Evolutionary conservation across 2,888 invertebrate species (phyloP).

Genomic region (Pristionchus entomophagus): DNA sequence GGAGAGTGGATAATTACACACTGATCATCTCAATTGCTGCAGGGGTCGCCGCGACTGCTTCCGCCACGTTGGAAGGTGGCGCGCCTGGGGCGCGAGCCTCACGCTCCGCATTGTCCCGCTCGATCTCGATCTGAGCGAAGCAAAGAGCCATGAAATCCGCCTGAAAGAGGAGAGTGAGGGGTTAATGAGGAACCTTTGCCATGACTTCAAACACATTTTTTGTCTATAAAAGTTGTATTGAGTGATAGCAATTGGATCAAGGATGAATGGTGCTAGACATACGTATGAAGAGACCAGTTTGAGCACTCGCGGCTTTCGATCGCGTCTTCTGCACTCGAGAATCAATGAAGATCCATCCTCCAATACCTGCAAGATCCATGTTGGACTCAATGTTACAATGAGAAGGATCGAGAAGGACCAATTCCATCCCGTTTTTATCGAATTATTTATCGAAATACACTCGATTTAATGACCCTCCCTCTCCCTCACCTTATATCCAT

Average conservation of each 20-base stretch:
- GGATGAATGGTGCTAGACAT: slow-evolving; percentile 77
- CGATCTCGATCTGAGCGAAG: slow-evolving; percentile 81
- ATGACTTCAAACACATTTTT: background rate
- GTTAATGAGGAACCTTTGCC: background rate
- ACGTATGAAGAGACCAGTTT: slow-evolving; percentile 92
- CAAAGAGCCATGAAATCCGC: slow-evolving; percentile 92
- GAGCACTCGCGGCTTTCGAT: slow-evolving; percentile 87
- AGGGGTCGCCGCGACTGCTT: background rate
- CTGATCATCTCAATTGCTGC: background rate
- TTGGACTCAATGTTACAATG: background rate
- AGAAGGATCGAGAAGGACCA: background rate
- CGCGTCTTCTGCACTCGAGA: slow-evolving; percentile 88
- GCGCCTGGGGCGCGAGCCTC: background rate
- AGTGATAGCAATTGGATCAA: background rate
- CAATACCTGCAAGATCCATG: slow-evolving; percentile 86
- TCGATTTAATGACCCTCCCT: background rate
- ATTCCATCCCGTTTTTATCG: too few species aligned
- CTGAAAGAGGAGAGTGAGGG: slow-evolving; percentile 80
- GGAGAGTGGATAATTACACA: slow-evolving; percentile 2
- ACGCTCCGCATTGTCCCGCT: slow-evolving; percentile 51
- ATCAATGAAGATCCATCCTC: slow-evolving; percentile 93
- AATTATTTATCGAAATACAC: too few species aligned
- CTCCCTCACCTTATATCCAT: slow-evolving; percentile 37
- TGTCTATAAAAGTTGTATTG: too few species aligned
- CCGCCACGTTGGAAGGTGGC: background rate